Evolutionary conservation across 2,888 invertebrate species (phyloP).

Genomic region (Thysanoteuthis rhombus): DNA sequence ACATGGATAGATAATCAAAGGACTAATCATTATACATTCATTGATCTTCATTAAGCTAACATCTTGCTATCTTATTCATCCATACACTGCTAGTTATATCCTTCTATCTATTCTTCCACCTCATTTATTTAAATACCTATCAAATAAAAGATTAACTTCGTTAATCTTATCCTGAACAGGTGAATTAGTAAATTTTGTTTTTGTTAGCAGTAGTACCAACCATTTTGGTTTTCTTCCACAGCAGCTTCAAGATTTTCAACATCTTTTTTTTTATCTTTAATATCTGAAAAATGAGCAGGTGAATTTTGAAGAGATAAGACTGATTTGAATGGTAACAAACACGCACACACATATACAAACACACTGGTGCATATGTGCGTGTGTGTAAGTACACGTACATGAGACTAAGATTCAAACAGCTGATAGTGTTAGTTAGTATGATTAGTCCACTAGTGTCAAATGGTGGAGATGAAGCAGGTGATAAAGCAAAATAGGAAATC

Average conservation of each 20-base stretch:
- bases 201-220: conserved; percentile 42
- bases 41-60: not conserved
- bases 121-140: not conserved
- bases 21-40: not conserved
- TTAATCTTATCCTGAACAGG: not conserved
- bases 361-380: not conserved
- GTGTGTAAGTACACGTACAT: too few species aligned
- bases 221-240: conserved; percentile 57
- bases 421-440: not conserved
- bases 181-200: not conserved
- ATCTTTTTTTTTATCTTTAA: conserved; percentile 57
- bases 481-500: not conserved
- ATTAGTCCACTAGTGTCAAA: not conserved
- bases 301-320: not conserved
- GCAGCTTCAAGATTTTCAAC: conserved; percentile 57
- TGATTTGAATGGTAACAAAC: not conserved
- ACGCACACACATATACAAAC: not conserved
- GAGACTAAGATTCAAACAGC: not conserved
- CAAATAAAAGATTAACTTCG: not conserved
- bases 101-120: not conserved
- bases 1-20: too few species aligned
- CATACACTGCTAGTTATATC: not conserved
- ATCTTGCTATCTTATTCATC: not conserved
- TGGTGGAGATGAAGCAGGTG: not conserved
- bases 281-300: conserved; percentile 26